These are phyloP conservation scores for Drosophila anomalata DNA, from an alignment of 2,888 invertebrate species.

Conservation along the genomic window DNA sequence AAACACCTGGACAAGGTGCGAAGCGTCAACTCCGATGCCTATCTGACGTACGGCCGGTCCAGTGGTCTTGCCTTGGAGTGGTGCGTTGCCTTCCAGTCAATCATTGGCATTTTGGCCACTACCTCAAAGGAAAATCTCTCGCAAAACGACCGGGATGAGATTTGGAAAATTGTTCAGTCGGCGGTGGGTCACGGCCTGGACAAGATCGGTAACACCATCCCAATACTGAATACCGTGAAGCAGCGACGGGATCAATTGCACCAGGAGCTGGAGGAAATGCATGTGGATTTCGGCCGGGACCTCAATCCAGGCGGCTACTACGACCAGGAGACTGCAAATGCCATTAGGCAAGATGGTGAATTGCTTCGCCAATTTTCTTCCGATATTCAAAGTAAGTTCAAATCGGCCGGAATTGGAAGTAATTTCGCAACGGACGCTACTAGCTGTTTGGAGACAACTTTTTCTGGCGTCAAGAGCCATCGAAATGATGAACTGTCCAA, in stretches of 20 bases:
- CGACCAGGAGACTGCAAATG: neutral
- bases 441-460: neutral
- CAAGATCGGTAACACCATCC: neutral
- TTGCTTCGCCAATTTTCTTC: neutral
- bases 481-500: neutral
- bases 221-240: neutral
- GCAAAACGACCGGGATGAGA: neutral
- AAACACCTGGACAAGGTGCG: neutral
- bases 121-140: neutral
- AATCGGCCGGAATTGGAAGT: accelerated
- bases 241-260: neutral
- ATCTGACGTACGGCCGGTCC: neutral
- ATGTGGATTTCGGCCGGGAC: neutral
- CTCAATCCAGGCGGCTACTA: neutral
- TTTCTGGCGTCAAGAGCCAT: neutral
- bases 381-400: neutral
- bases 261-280: neutral
- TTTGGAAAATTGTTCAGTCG: neutral
- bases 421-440: neutral
- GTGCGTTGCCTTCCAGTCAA: neutral
- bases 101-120: neutral
- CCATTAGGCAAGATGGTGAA: neutral
- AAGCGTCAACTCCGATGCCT: neutral
- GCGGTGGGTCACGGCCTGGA: neutral
- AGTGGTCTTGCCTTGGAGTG: neutral